A percentile compares a stretch with the other conserved stretches of the same genome.
Evolutionary conservation across 2,888 invertebrate species (phyloP).

Genomic region (Hyles lineata): DNA sequence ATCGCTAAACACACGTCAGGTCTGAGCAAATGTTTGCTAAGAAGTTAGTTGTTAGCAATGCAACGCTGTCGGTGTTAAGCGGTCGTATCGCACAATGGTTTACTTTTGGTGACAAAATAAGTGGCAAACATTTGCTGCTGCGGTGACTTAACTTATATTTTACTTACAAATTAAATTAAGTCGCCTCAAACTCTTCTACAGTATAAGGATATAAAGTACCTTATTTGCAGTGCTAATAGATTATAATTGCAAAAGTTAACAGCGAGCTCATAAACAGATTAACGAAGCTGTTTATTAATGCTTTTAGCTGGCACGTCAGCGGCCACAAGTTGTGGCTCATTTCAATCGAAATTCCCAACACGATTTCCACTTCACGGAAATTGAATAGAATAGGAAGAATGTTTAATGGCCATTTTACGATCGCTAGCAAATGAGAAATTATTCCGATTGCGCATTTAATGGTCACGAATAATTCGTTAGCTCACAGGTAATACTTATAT

Average conservation of each 20-base stretch:
- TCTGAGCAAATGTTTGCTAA: slow-evolving; percentile 66
- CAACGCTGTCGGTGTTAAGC: slow-evolving; percentile 49
- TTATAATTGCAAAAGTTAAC: slow-evolving; percentile 21
- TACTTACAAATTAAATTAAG: not conserved
- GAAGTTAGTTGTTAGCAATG: slow-evolving; percentile 55
- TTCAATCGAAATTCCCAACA: slow-evolving; percentile 52
- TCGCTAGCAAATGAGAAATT: slow-evolving; percentile 55
- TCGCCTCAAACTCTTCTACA: not conserved
- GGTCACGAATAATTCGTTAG: slow-evolving; percentile 48
- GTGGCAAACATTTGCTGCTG: slow-evolving; percentile 23
- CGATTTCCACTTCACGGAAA: slow-evolving; percentile 53
- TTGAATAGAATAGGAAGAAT: slow-evolving; percentile 51
- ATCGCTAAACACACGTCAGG: slow-evolving; percentile 69
- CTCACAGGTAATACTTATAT: slow-evolving; percentile 27
- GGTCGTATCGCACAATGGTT: slow-evolving; percentile 43
- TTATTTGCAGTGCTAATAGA: slow-evolving; percentile 3
- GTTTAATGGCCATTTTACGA: slow-evolving; percentile 57
- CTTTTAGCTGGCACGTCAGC: slow-evolving; percentile 19
- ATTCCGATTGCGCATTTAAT: slow-evolving; percentile 50
- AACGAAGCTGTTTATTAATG: slow-evolving; percentile 21
- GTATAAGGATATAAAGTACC: too few species aligned
- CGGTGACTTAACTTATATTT: not conserved
- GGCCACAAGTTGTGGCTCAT: slow-evolving; percentile 47
- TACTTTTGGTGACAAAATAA: slow-evolving; percentile 39
- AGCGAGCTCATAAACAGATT: slow-evolving; percentile 12